Evolutionary conservation across 2,113 vertebrate genomes (phyloP).

Genomic region (Epinephelus cyanopodus): DNA sequence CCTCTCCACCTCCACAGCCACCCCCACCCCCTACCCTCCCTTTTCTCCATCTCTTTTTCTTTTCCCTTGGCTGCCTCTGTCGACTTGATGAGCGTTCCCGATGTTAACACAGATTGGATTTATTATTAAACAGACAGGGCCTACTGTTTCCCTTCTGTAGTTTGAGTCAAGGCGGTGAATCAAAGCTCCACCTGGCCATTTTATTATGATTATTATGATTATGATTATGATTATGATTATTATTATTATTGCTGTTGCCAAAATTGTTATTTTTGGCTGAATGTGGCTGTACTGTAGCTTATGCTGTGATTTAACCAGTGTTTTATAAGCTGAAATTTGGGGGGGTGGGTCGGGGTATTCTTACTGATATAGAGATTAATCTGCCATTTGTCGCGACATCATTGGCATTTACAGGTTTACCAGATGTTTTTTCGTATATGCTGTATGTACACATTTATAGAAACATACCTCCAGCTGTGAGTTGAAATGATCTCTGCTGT

Average conservation of each 20-base stretch:
- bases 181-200: conserved; percentile 30
- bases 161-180: conserved; percentile 32
- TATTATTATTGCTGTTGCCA: conserved; percentile 43
- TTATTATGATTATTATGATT: conserved; percentile 16
- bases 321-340: conserved; percentile 44
- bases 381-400: conserved; percentile 55
- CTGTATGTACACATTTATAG: conserved; percentile 50
- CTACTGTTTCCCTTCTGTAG: conserved; percentile 46
- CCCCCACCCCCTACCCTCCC: conserved; percentile 4
- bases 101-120: conserved; percentile 67
- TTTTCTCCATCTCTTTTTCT: conserved; percentile 57
- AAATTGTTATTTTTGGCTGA: conserved; percentile 56
- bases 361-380: conserved; percentile 50
- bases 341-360: background rate
- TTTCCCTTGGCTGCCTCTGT: conserved; percentile 70
- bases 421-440: conserved; percentile 47
- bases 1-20: background rate
- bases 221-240: conserved; percentile 8
- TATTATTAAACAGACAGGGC: conserved; percentile 68
- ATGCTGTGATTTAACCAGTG: conserved; percentile 55
- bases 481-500: conserved; percentile 34
- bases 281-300: conserved; percentile 63
- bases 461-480: conserved; percentile 59
- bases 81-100: conserved; percentile 48
- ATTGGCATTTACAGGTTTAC: conserved; percentile 54